Conservation (phyloP, 2,888 invertebrate species). For the Drosophila longiperda region DNA sequence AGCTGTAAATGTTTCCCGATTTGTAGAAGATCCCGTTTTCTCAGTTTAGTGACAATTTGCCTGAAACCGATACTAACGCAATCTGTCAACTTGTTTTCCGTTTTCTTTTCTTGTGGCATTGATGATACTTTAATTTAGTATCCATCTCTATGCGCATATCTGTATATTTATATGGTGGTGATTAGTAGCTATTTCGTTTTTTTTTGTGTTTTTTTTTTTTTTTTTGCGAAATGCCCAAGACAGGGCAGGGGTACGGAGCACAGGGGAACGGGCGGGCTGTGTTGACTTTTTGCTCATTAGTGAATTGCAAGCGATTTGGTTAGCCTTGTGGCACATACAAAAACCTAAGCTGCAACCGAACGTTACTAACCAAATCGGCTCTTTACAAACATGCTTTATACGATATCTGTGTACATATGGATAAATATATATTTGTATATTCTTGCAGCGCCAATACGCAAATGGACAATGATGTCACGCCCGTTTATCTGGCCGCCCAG, state of each 20-base stretch:
- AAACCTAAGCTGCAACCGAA: slow-evolving; percentile 13
- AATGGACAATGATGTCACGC: slow-evolving; percentile 96
- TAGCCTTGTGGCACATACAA: slow-evolving; percentile 3
- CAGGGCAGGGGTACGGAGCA: neutral
- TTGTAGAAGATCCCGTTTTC: neutral
- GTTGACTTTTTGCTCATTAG: slow-evolving; percentile 56
- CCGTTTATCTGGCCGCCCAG: slow-evolving; percentile 95
- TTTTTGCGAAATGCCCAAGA: slow-evolving; percentile 10
- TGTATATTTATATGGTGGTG: slow-evolving; percentile 31
- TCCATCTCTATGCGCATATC: slow-evolving; percentile 15
- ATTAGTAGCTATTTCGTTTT: slow-evolving; percentile 20
- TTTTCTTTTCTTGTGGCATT: slow-evolving; percentile 25
- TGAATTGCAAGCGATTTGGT: slow-evolving; percentile 16
- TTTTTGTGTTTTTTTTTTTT: neutral
- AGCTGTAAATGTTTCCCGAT: neutral
- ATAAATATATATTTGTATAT: neutral
- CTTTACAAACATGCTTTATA: slow-evolving; percentile 14
- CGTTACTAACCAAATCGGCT: slow-evolving; percentile 42
- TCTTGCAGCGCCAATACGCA: slow-evolving; percentile 92
- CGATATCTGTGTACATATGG: neutral
- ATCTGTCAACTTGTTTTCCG: slow-evolving; percentile 19
- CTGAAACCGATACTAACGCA: neutral
- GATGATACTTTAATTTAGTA: slow-evolving; percentile 55
- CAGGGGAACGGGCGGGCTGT: slow-evolving; percentile 1
- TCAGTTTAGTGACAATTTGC: neutral